Evolutionary conservation across 2,113 vertebrate species (phyloP), one percentile per base, ranked within the genome.

Genomic region (Eretmochelys imbricata): DNA sequence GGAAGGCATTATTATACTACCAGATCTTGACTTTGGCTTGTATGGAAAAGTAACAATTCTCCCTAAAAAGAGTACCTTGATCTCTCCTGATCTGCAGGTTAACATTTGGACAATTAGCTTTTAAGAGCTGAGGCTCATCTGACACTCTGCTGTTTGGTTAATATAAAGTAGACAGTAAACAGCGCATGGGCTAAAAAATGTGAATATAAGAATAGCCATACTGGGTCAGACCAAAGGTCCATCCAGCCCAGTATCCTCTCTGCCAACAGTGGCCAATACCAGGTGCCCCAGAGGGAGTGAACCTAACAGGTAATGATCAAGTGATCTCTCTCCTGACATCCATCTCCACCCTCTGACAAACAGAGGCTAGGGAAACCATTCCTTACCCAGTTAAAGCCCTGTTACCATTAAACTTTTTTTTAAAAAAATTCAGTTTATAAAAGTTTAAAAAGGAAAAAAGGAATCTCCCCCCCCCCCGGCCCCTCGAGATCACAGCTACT

Each of bases 21-120:
- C 31, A 81, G 19, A 12, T 53, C 87, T 94, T 88, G 79, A 57
- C 35, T 93, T 89, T 80, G 16, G 53, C 88, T 93, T 96, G 49
- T 84, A 1, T 62, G 53, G 24, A 54, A 65, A 19, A 88, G 89
- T 62, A 29, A 87, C 19, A 4, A 3, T 72, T 65, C 6, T 79
- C 4, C 91, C 89, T 72, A 31, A 75, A 55, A 79, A 3, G 89
- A 55, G 27, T 93, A 88, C 42, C n/a, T 20, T 72, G 65, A 72
- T 72, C 1, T 87, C 91, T 85, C 62, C 55, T 93, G 65, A 85
- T 49, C 14, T 94, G 25, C 49, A 35, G 17, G 54, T 94, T 80
- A 89, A 55, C 16, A 12, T 35, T 8, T 62, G 49, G 62, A 25
- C 88, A 54, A 24, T 93, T 94, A 35, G 87, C 65, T 83, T 85